Percentiles rank a stretch among this genome's conserved stretches.
Conservation (phyloP, 2,888 invertebrate genomes). For the Drosophila borealis region DNA sequence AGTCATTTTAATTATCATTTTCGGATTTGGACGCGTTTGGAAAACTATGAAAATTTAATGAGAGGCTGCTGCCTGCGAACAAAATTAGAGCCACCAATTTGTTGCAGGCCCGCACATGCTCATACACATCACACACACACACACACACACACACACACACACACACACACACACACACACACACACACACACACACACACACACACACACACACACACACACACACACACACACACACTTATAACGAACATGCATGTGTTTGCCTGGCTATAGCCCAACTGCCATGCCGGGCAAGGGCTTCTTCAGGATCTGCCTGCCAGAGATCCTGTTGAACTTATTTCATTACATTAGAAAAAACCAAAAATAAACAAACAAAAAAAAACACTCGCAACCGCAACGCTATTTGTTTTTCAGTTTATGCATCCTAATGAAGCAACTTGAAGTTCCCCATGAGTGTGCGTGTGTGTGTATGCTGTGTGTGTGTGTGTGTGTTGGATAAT, state of each 20-base stretch:
- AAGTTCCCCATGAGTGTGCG: not conserved
- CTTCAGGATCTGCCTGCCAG: conserved; percentile 17
- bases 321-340: conserved; percentile 61
- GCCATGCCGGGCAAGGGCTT: conserved; percentile 8
- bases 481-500: conserved; percentile 16
- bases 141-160: not conserved
- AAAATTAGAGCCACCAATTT: conserved; percentile 72
- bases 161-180: not conserved
- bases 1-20: conserved; percentile 77
- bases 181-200: conserved; percentile 6
- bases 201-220: not conserved
- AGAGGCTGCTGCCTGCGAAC: conserved; percentile 52
- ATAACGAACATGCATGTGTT: not conserved
- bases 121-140: not conserved
- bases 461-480: conserved; percentile 3
- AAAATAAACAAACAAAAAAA: not conserved
- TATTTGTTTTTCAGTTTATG: conserved; percentile 68
- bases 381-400: conserved; percentile 42
- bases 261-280: conserved; percentile 2
- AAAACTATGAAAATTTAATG: conserved; percentile 77
- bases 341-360: conserved; percentile 57
- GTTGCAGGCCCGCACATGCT: conserved; percentile 42
- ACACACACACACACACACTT: not conserved
- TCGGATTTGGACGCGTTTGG: conserved; percentile 61
- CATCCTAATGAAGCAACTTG: conserved; percentile 68